Conservation (phyloP, 2,113 vertebrate species). For the Chunga burmeisteri region DNA sequence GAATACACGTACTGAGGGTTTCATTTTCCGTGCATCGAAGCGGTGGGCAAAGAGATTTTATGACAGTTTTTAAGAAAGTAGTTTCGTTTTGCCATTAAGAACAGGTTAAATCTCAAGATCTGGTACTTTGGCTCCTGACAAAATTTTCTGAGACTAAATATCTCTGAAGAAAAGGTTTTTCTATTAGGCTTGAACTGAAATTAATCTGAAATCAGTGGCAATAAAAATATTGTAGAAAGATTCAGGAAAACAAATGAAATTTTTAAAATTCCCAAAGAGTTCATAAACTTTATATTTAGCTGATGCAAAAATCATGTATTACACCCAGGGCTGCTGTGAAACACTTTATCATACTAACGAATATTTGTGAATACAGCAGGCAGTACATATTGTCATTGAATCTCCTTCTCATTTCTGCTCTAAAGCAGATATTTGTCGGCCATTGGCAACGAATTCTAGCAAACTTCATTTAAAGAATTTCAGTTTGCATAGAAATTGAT, state of each 20-base stretch:
- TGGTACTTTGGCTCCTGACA: not conserved
- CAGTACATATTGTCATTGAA: not conserved
- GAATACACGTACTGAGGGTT: not conserved
- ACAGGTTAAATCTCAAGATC: not conserved
- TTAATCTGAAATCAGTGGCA: not conserved
- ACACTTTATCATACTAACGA: not conserved
- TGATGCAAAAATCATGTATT: not conserved
- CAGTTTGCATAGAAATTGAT: not conserved
- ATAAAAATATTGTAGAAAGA: not conserved
- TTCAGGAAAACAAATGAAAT: not conserved
- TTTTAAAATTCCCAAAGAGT: not conserved
- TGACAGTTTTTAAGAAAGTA: not conserved
- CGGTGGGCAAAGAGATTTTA: not conserved
- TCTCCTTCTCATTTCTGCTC: not conserved
- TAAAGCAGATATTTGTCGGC: not conserved
- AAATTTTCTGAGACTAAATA: not conserved
- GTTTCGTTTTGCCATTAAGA: not conserved
- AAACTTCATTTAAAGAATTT: not conserved
- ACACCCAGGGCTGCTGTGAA: not conserved
- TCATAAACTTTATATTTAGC: not conserved
- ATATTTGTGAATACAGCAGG: not conserved
- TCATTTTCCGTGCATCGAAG: not conserved
- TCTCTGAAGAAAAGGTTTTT: not conserved
- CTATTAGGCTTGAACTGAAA: not conserved
- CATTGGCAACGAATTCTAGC: not conserved